Percentiles rank a stretch among this genome's conserved stretches.
These are phyloP conservation scores for Scortum barcoo DNA, from an alignment of 2,113 vertebrate genomes.

Conservation along the genomic window DNA sequence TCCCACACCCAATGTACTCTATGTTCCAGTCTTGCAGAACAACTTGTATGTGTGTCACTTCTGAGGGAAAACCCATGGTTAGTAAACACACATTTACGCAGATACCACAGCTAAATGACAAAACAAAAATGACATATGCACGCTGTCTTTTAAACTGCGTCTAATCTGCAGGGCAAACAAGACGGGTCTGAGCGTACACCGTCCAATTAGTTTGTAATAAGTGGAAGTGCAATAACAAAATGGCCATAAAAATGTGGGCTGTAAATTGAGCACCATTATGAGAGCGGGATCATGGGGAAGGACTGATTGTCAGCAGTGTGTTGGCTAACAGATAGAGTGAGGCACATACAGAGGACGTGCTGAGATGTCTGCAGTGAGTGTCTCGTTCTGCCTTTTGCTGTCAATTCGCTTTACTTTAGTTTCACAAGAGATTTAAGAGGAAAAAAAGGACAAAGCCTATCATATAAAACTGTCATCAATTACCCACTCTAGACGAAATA, in stretches of 20 bases:
- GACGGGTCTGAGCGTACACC: slow-evolving; percentile 49
- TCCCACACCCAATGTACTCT: slow-evolving; percentile 56
- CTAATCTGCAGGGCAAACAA: slow-evolving; percentile 70
- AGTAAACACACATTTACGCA: slow-evolving; percentile 18
- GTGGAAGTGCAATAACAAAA: slow-evolving; percentile 67
- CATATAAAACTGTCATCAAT: background rate
- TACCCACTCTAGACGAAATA: background rate
- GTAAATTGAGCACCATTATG: slow-evolving; percentile 48
- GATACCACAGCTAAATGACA: slow-evolving; percentile 11
- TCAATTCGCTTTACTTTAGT: background rate
- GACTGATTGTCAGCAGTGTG: background rate
- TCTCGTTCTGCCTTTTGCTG: background rate
- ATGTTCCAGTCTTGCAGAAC: slow-evolving; percentile 43
- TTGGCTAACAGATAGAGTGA: slow-evolving; percentile 16
- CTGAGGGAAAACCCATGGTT: slow-evolving; percentile 38
- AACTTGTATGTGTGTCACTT: slow-evolving; percentile 36
- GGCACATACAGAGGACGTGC: slow-evolving; percentile 13
- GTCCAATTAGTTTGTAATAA: slow-evolving; percentile 69
- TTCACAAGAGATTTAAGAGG: background rate
- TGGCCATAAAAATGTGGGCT: slow-evolving; percentile 58
- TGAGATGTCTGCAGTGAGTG: slow-evolving; percentile 15
- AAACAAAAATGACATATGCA: slow-evolving; percentile 25
- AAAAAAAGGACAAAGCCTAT: background rate
- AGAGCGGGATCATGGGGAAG: slow-evolving; percentile 5
- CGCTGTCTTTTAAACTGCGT: slow-evolving; percentile 28